These are phyloP conservation scores for Gnathonemus longibarbis DNA, from an alignment of 2,113 vertebrate species.

Conservation along the genomic window DNA sequence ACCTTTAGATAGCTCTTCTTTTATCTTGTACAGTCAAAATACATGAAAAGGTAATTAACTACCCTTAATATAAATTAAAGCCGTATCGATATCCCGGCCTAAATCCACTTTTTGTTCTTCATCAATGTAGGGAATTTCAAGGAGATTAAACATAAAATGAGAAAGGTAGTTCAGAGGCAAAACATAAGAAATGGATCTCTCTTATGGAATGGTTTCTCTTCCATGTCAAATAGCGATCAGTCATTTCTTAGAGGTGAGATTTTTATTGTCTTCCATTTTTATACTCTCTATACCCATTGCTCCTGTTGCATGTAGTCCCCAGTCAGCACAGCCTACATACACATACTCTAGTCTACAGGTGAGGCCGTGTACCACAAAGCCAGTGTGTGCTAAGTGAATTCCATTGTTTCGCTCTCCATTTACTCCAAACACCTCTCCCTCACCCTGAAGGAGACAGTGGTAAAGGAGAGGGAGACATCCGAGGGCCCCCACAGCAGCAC, in stretches of 20 bases:
- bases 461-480: constrained; percentile 47
- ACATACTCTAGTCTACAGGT: constrained; percentile 30
- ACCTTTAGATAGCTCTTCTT: background rate
- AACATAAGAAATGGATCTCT: background rate
- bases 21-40: background rate
- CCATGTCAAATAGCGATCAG: background rate
- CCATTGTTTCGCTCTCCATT: constrained; percentile 31
- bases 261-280: background rate
- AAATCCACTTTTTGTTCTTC: background rate
- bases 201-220: background rate
- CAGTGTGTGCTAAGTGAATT: constrained; percentile 38
- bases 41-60: background rate
- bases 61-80: background rate
- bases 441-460: constrained; percentile 36
- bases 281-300: background rate
- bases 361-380: constrained; percentile 17
- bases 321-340: background rate
- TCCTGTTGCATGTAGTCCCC: constrained; percentile 11
- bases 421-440: constrained; percentile 26
- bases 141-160: background rate
- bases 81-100: background rate
- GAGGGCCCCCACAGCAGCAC: constrained; percentile 71
- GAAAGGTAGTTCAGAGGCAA: background rate
- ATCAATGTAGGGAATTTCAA: background rate
- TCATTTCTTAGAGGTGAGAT: background rate